Conservation (phyloP, 2,797 vertebrate species). For the Lepilemur ruficaudatus region DNA sequence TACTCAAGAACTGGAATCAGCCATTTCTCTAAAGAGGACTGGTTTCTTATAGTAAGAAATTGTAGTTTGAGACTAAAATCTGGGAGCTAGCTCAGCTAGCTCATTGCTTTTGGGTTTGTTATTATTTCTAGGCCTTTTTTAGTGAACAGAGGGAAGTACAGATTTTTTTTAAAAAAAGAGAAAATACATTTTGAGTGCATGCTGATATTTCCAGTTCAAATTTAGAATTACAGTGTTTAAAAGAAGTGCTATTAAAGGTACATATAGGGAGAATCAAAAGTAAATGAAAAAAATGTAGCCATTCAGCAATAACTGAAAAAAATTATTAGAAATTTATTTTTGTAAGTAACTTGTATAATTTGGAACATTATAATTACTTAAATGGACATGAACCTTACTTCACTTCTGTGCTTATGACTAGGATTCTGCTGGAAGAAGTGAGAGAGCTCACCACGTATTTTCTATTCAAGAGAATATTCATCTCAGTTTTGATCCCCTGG, state of each 20-base stretch:
- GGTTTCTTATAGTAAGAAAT: not conserved
- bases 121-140: conserved; percentile 1
- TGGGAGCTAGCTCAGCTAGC: not conserved
- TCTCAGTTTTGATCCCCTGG: conserved; percentile 89
- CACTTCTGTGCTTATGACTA: conserved; percentile 77
- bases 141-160: not conserved
- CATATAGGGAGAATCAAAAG: conserved; percentile 34
- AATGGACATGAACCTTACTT: not conserved
- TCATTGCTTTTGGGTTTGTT: not conserved
- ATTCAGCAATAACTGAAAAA: not conserved
- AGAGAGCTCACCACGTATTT: conserved; percentile 89
- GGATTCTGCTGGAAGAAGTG: conserved; percentile 90
- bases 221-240: conserved; percentile 8
- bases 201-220: conserved; percentile 18
- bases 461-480: conserved; percentile 89
- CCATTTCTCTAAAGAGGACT: not conserved
- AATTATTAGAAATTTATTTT: not conserved
- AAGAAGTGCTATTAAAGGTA: not conserved
- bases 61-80: not conserved
- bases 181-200: not conserved
- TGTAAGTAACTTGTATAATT: not conserved
- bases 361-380: not conserved
- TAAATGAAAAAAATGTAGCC: not conserved
- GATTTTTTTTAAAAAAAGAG: not conserved
- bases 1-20: not conserved